A percentile compares a stretch with the other conserved stretches of the same genome.
phyloP scores from a whole-genome alignment of 1,140 invertebrate genomes.

The Epicauta chinensis region DNA sequence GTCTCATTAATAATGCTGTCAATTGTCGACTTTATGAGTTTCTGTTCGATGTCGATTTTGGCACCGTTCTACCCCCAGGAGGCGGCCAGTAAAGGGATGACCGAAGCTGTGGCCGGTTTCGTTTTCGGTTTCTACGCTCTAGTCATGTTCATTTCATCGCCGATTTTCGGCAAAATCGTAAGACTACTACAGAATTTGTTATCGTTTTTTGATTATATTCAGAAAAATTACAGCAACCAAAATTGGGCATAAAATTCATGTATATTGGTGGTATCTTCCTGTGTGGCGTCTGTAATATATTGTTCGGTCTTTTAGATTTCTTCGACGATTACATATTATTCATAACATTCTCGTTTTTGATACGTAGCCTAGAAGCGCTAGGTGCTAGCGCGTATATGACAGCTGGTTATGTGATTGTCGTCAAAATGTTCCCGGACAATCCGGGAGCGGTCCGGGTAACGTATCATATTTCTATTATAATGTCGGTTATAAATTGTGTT shows the following conservation, averaged over 20 bases:
- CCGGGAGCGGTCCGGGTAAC: conserved; percentile 63
- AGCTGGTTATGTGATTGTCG: conserved; percentile 66
- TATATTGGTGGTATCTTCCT: conserved; percentile 57
- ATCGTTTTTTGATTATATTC: not conserved
- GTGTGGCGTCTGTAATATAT: conserved; percentile 54
- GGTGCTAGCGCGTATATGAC: conserved; percentile 69
- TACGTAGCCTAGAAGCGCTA: conserved; percentile 64
- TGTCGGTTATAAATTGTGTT: not conserved
- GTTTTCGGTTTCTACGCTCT: conserved; percentile 70
- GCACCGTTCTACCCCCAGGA: conserved; percentile 69
- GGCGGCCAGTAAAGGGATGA: conserved; percentile 56
- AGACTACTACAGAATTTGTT: no score
- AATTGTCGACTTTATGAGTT: conserved; percentile 63
- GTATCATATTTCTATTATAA: conserved; percentile 21
- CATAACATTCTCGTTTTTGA: conserved; percentile 61
- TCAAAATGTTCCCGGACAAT: conserved; percentile 68
- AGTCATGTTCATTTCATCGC: conserved; percentile 61
- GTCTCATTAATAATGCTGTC: conserved; percentile 53
- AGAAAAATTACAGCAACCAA: conserved; percentile 48
- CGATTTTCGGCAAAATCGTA: conserved; percentile 65
- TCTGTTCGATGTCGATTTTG: conserved; percentile 70
- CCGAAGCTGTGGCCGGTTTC: conserved; percentile 58
- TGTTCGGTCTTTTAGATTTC: conserved; percentile 45
- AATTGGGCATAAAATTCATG: conserved; percentile 59
- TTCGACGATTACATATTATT: conserved; percentile 56